Conservation (phyloP, 2,888 invertebrate species). For the Parnassius orleans region DNA sequence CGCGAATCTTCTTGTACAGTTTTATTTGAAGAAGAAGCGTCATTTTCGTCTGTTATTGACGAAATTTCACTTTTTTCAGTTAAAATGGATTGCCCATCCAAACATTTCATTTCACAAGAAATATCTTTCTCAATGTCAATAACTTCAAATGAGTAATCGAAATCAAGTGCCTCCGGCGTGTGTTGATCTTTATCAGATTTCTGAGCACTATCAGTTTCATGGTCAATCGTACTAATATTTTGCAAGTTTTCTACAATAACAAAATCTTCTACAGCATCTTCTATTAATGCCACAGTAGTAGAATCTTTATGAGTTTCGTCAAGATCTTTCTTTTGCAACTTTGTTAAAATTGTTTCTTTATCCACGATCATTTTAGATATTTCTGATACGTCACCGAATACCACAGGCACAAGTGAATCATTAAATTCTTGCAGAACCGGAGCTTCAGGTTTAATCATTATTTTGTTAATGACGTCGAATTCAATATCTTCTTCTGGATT, state of each 20-base stretch:
- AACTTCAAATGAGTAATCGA: slow-evolving; percentile 23
- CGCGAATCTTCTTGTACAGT: neutral
- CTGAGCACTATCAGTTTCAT: neutral
- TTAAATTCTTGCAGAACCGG: slow-evolving; percentile 2
- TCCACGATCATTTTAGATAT: slow-evolving; percentile 5
- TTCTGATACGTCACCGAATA: slow-evolving; percentile 51
- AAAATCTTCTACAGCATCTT: slow-evolving; percentile 14
- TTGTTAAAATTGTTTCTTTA: slow-evolving; percentile 24
- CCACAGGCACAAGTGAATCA: slow-evolving; percentile 48
- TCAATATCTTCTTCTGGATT: neutral
- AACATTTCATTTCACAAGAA: slow-evolving; percentile 9
- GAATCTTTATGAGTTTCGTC: slow-evolving; percentile 11
- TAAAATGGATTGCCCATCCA: neutral
- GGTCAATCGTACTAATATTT: slow-evolving; percentile 7
- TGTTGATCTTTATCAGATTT: neutral
- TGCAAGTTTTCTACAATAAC: slow-evolving; percentile 12
- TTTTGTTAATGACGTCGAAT: slow-evolving; percentile 43
- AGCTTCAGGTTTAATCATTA: slow-evolving; percentile 18
- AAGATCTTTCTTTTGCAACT: slow-evolving; percentile 24
- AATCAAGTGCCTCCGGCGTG: slow-evolving; percentile 17
- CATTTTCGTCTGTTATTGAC: neutral
- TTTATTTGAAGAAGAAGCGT: slow-evolving; percentile 13
- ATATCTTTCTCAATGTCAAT: slow-evolving; percentile 23
- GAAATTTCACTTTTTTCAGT: neutral
- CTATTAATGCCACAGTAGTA: slow-evolving; percentile 3